A percentile compares a stretch with the other conserved stretches of the same genome.
These are phyloP conservation scores for Melanotaenia trifasciata DNA, from an alignment of 2,797 vertebrate species.

Conservation along the genomic window DNA sequence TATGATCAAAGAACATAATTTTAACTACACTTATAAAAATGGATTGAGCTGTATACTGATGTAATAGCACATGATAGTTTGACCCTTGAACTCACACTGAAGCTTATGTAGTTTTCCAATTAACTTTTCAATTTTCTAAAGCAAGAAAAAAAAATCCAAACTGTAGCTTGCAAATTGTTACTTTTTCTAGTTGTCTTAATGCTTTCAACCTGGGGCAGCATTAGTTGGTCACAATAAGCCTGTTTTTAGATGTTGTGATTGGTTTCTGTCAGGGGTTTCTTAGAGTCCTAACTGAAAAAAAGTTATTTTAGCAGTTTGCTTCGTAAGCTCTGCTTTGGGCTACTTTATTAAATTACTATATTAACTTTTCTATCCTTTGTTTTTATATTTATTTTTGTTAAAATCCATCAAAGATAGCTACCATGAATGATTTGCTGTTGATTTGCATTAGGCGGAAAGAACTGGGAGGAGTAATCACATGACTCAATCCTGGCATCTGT, in stretches of 20 bases:
- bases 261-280: conserved; percentile 3
- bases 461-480: conserved; percentile 65
- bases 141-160: neutral
- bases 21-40: conserved; percentile 3
- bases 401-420: conserved; percentile 17
- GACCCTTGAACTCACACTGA: conserved; percentile 56
- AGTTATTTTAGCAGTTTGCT: neutral
- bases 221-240: neutral
- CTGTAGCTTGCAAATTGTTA: neutral
- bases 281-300: neutral
- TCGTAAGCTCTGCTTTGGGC: neutral
- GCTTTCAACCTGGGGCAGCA: neutral
- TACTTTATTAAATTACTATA: neutral
- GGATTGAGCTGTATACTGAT: conserved; percentile 11
- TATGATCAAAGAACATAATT: neutral
- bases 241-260: neutral
- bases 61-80: conserved; percentile 46
- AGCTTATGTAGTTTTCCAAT: conserved; percentile 23
- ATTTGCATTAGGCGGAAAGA: conserved; percentile 53
- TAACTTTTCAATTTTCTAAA: neutral
- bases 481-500: conserved; percentile 61
- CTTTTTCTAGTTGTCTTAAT: neutral
- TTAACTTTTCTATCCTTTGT: neutral
- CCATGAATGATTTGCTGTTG: conserved; percentile 54
- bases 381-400: neutral